Conservation (phyloP, 2,113 vertebrate species). For the Probosciger aterrimus region DNA sequence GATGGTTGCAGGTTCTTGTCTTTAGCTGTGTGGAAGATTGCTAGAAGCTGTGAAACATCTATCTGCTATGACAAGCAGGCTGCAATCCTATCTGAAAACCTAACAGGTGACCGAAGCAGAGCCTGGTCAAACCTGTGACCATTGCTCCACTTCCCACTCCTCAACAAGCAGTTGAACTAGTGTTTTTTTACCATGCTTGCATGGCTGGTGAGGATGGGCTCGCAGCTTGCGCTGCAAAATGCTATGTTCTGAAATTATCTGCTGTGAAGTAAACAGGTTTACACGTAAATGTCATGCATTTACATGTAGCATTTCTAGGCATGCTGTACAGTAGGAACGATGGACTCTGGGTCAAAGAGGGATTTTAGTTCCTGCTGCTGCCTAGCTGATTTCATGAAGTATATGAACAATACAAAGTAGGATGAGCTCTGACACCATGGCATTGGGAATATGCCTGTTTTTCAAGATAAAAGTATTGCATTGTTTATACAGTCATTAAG, state of each 20-base stretch:
- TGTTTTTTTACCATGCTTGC: rapidly evolving
- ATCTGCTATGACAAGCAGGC: background rate
- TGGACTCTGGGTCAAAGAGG: background rate
- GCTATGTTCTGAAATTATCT: background rate
- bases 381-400: background rate
- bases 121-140: background rate
- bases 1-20: background rate
- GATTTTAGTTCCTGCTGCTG: background rate
- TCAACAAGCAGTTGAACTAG: background rate
- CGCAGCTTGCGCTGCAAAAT: background rate
- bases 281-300: background rate
- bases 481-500: background rate
- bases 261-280: background rate
- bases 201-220: background rate
- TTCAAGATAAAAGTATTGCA: background rate
- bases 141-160: background rate
- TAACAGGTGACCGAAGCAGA: background rate
- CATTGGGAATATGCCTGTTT: background rate
- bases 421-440: background rate
- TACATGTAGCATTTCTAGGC: background rate
- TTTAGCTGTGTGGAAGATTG: background rate
- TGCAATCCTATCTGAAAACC: background rate
- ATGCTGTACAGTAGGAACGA: background rate
- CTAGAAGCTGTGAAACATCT: background rate
- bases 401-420: background rate